phyloP scores from a whole-genome alignment of 2,797 vertebrate species.

The Martes flavigula region DNA sequence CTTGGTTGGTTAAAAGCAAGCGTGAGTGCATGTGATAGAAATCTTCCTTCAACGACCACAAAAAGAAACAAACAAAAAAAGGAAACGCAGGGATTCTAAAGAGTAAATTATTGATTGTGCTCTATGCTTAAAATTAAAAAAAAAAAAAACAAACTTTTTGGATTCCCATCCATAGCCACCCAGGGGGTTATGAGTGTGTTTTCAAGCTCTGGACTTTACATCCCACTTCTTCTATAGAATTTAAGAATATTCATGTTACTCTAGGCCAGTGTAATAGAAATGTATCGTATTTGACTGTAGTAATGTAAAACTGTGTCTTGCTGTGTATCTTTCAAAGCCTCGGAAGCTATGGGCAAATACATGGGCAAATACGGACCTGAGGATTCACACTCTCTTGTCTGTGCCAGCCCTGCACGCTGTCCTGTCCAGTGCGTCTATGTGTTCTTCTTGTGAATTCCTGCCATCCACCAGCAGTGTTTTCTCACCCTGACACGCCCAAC shows the following conservation, averaged over 20 bases:
- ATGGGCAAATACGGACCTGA: not conserved
- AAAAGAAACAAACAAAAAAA: not conserved
- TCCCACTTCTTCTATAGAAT: not conserved
- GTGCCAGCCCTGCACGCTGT: no score
- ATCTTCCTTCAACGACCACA: not conserved
- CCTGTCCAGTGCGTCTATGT: rapidly evolving
- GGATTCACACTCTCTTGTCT: not conserved
- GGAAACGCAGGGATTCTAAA: not conserved
- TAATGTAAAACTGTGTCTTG: not conserved
- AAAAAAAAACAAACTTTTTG: not conserved
- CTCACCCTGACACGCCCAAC: not conserved
- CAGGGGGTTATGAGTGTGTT: not conserved
- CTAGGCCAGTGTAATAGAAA: not conserved
- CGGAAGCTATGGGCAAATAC: not conserved
- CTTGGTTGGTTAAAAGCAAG: constrained; percentile 9
- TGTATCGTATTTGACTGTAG: not conserved
- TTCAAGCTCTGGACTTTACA: not conserved
- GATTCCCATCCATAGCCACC: not conserved
- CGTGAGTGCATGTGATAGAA: not conserved
- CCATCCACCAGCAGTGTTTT: not conserved
- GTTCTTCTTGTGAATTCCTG: not conserved
- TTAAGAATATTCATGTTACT: not conserved
- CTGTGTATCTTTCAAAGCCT: not conserved
- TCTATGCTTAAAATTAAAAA: not conserved
- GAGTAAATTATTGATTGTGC: not conserved